Percentiles rank a stretch among this genome's conserved stretches.
Evolutionary conservation across 2,113 vertebrate genomes (phyloP).

Genomic region (Cichladusa arquata): DNA sequence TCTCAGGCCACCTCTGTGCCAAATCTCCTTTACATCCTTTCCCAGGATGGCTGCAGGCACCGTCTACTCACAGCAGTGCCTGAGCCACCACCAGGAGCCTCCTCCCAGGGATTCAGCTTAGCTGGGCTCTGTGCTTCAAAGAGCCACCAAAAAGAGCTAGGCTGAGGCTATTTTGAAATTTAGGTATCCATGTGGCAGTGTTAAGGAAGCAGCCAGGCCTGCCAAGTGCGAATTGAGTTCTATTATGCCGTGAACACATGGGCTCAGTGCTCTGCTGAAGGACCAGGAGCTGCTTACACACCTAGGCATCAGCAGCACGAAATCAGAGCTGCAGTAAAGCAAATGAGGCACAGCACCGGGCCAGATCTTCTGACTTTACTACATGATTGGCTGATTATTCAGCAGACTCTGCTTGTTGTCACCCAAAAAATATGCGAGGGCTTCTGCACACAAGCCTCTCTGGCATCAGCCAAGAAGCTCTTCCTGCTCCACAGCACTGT

Average conservation of each 20-base stretch:
- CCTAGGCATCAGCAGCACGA: background rate
- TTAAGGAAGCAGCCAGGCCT: background rate
- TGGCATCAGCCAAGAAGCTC: background rate
- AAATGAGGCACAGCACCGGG: background rate
- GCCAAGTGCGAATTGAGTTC: background rate
- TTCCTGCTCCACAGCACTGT: background rate
- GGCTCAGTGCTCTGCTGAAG: background rate
- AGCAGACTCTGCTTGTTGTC: background rate
- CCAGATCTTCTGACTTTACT: background rate
- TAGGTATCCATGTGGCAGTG: background rate
- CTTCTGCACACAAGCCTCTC: background rate
- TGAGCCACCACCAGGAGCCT: fast-evolving
- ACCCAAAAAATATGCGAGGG: background rate
- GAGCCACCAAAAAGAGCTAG: background rate
- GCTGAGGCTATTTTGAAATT: background rate
- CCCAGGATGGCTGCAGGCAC: background rate
- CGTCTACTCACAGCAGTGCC: background rate
- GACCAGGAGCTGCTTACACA: conserved; percentile 12
- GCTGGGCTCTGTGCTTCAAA: background rate
- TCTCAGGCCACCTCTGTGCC: background rate
- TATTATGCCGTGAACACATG: background rate
- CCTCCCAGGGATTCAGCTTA: background rate
- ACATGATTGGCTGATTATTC: background rate
- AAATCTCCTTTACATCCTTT: background rate
- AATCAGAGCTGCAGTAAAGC: conserved; percentile 13